Percentiles rank a stretch among this genome's conserved stretches.
Conservation (phyloP, 1,140 invertebrate species). For the Drosophila fuyamai region DNA sequence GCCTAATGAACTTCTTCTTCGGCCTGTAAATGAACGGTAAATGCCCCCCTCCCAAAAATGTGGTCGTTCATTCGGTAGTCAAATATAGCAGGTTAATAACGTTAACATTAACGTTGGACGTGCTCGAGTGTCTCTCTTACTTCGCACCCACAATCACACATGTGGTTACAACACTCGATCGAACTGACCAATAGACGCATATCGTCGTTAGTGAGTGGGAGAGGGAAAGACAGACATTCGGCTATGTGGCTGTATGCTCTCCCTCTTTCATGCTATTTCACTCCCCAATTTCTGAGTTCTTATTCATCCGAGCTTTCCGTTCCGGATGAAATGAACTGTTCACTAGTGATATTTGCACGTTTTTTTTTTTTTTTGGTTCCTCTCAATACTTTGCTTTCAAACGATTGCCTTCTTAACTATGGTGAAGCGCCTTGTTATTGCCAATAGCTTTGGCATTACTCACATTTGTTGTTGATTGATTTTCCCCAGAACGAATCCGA, state of each 20-base stretch:
- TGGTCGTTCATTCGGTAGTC: constrained; percentile 51
- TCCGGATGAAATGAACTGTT: neutral
- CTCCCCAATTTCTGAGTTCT: neutral
- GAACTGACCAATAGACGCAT: neutral
- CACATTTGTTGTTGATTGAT: constrained; percentile 20
- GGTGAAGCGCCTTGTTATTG: constrained; percentile 19
- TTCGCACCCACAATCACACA: neutral
- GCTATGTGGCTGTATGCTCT: too few relatives aligned
- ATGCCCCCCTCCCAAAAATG: neutral
- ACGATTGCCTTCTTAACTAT: constrained; percentile 19
- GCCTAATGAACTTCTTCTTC: constrained; percentile 3
- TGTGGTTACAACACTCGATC: constrained; percentile 2
- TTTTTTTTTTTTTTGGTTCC: neutral
- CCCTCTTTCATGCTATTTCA: too few relatives aligned
- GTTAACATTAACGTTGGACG: constrained; percentile 46
- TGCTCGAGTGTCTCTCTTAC: constrained; percentile 9
- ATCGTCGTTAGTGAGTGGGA: neutral
- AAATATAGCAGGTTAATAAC: constrained; percentile 62
- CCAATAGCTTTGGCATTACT: constrained; percentile 50
- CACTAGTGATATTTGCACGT: neutral
- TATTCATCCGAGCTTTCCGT: neutral
- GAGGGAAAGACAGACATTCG: constrained; percentile 2
- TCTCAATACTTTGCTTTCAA: constrained; percentile 23
- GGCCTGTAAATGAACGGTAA: constrained; percentile 1
- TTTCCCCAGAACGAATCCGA: constrained; percentile 14